Base-by-base conservation (phyloP, 2,888 invertebrate genomes). In the Drosophila nr. fundita region DNA sequence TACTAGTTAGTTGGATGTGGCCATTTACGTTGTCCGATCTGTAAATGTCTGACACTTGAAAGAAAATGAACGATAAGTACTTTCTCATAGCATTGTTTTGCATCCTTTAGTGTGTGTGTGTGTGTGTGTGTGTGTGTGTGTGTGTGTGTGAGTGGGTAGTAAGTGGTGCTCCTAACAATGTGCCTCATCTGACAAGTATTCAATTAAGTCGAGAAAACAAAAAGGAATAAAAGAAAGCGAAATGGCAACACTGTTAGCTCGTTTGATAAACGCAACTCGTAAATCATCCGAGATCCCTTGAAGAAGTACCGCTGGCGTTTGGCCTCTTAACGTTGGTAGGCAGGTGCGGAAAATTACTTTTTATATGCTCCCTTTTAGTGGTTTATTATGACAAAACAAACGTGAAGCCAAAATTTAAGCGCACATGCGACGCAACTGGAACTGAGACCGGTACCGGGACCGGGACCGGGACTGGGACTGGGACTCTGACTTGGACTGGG, bases 321-420 rank as follows among this genome's bases (percentile, higher is more conserved):
- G 73, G 61, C 57, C 78, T 8, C 8, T 45, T 45, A 45, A 80
- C 82, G 71, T 73, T 83, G 70, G 73, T 76, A 81, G 90, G 91
- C 91, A 91, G 91, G 91, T 91, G 91, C 89, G 91, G 91, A 91
- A 91, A 91, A 91, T 91, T 86, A 83, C 85, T 82, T 90, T 91
- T 91, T 91, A 88, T 90, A 88, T 79, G 89, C 82, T 90, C 80
- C 80, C 83, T 84, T 90, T 91, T 90, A 90, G 90, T 87, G 90
- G 89, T 85, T 91, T 91, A 87, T 90, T 88, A 88, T 88, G 90
- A 89, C 90, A 89, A 86, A 87, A 83, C 78, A 83, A 83, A 78
- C 89, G 76, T 82, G 77, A 82, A 62, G 68, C 76, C 83, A 77
- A 85, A 72, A 36, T 82, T 69, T 78, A 58, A 72, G 29, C 64